Conservation (phyloP, 1,140 invertebrate species). For the Zophobas atratus region DNA sequence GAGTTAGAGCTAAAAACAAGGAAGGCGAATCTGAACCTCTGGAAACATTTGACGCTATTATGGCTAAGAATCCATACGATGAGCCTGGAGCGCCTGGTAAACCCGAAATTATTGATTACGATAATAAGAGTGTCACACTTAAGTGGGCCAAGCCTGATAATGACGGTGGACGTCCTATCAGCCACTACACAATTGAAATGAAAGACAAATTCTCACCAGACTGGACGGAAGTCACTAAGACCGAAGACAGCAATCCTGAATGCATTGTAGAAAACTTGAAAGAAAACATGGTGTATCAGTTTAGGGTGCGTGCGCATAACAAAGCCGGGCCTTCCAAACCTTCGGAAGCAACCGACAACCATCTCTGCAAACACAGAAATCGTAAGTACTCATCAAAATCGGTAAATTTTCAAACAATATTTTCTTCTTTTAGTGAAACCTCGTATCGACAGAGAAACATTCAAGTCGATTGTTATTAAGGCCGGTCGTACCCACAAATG, state of each 20-base stretch:
- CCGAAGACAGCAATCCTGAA: conserved; percentile 83
- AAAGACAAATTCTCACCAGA: conserved; percentile 94
- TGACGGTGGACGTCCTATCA: conserved; percentile 96
- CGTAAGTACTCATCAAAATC: conserved; percentile 76
- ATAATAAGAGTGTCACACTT: conserved; percentile 90
- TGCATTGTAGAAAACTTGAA: conserved; percentile 90
- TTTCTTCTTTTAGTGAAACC: conserved; percentile 76
- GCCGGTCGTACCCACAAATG: conserved; percentile 93
- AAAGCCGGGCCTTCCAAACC: conserved; percentile 90
- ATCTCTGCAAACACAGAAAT: conserved; percentile 94
- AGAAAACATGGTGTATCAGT: conserved; percentile 95
- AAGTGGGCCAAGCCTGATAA: conserved; percentile 92
- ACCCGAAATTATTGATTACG: conserved; percentile 94
- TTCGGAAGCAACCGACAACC: conserved; percentile 93
- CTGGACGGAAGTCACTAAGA: conserved; percentile 91
- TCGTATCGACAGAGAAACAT: conserved; percentile 91
- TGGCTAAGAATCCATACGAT: conserved; percentile 97
- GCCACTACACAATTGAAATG: conserved; percentile 95
- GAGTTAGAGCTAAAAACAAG: conserved; percentile 98
- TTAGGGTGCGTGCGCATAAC: conserved; percentile 92
- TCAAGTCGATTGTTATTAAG: conserved; percentile 90
- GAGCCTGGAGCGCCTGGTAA: conserved; percentile 91
- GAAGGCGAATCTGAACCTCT: conserved; percentile 98
- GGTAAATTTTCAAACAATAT: conserved; percentile 12
- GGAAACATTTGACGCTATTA: conserved; percentile 89